Percentiles rank a stretch among this genome's conserved stretches.
These are phyloP conservation scores for Zapornia atra DNA, from an alignment of 2,113 vertebrate species.

Conservation along the genomic window DNA sequence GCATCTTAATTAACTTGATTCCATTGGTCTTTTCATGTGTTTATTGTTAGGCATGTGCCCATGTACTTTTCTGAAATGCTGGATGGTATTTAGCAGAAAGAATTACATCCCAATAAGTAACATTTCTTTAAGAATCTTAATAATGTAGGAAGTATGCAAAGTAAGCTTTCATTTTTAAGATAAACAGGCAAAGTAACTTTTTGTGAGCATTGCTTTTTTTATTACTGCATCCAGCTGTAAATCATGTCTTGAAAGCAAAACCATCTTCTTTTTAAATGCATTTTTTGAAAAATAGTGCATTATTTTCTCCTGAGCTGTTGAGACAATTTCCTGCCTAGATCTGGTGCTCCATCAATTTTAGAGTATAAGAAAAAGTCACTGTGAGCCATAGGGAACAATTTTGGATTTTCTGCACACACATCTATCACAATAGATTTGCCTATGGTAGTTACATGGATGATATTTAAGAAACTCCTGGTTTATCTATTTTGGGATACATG, in stretches of 20 bases:
- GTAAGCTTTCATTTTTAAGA: conserved; percentile 67
- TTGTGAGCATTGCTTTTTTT: conserved; percentile 49
- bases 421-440: conserved; percentile 6
- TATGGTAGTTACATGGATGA: neutral
- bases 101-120: conserved; percentile 32
- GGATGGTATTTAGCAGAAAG: conserved; percentile 5
- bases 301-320: conserved; percentile 53
- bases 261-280: conserved; percentile 62
- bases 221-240: conserved; percentile 57
- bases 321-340: conserved; percentile 36
- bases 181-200: conserved; percentile 60
- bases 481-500: neutral
- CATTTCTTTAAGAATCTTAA: conserved; percentile 30
- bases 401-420: neutral
- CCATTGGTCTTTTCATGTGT: neutral
- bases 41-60: conserved; percentile 1
- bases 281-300: conserved; percentile 54
- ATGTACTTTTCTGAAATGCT: neutral
- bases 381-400: neutral
- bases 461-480: neutral
- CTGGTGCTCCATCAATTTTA: conserved; percentile 30
- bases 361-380: neutral
- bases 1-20: neutral
- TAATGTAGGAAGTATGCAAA: conserved; percentile 30
- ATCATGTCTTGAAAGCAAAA: conserved; percentile 53